Percentiles rank a stretch among this genome's conserved stretches.
phyloP scores from a whole-genome alignment of 2,113 vertebrate species.

The Eleginops maclovinus region DNA sequence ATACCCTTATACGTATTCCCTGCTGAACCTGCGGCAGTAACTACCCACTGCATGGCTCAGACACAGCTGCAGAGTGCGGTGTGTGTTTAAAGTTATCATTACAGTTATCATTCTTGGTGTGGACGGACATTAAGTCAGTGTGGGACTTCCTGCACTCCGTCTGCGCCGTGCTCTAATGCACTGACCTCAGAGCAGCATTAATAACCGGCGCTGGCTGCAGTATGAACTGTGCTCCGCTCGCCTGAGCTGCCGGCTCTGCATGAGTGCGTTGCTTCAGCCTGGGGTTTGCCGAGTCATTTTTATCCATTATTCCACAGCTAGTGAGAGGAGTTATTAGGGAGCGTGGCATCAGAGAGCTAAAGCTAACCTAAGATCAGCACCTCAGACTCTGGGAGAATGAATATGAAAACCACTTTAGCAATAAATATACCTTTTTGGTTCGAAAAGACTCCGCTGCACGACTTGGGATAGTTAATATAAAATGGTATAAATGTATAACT shows the following conservation, averaged over 20 bases:
- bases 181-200: constrained; percentile 15
- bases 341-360: not conserved
- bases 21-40: too few species aligned
- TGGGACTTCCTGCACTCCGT: constrained; percentile 1
- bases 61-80: too few species aligned
- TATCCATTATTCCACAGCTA: not conserved
- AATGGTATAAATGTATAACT: too few species aligned
- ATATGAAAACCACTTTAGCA: not conserved
- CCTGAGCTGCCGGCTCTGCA: not conserved
- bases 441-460: too few species aligned
- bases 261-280: too few species aligned
- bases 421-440: not conserved
- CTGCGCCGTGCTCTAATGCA: not conserved
- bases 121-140: not conserved
- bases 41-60: too few species aligned
- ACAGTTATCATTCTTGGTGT: too few species aligned
- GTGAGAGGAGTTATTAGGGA: not conserved
- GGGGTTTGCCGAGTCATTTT: not conserved
- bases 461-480: too few species aligned
- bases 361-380: not conserved
- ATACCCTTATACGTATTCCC: too few species aligned
- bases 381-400: not conserved
- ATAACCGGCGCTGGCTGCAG: not conserved
- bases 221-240: not conserved
- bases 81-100: too few species aligned